These are phyloP conservation scores for Epinephelus lanceolatus DNA, from an alignment of 2,113 vertebrate species.

Conservation along the genomic window DNA sequence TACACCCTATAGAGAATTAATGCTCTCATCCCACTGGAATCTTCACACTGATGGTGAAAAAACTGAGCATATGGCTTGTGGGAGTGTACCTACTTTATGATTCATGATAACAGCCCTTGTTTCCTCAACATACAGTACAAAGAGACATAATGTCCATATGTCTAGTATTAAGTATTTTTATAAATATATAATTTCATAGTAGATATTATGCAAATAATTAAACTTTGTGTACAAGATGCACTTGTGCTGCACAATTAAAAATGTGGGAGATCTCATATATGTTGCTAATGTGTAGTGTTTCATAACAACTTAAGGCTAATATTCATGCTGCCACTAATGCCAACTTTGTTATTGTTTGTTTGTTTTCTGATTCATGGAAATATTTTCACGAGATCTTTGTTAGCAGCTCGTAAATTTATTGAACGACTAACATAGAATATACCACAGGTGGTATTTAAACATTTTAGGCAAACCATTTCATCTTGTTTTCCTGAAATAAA, in stretches of 20 bases:
- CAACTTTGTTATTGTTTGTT: not conserved
- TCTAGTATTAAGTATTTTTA: not conserved
- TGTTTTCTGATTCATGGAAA: not conserved
- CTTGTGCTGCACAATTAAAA: not conserved
- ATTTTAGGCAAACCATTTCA: not conserved
- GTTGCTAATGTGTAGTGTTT: not conserved
- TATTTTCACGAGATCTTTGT: too few species aligned
- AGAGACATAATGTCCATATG: not conserved
- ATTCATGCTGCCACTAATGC: not conserved
- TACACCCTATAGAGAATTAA: conserved; percentile 5
- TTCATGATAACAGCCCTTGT: not conserved
- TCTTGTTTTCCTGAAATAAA: not conserved
- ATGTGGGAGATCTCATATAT: not conserved
- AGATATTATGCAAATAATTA: not conserved
- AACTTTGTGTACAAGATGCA: not conserved
- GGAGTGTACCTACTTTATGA: not conserved
- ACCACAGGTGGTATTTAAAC: not conserved
- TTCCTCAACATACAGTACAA: not conserved
- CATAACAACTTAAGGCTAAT: not conserved
- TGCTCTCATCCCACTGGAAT: conserved; percentile 2
- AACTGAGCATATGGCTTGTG: conserved; percentile 19
- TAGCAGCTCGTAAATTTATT: too few species aligned
- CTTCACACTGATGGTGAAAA: not conserved
- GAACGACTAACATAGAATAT: not conserved
- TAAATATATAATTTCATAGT: not conserved